phyloP scores from a whole-genome alignment of 2,888 invertebrate genomes.

The Anaspis maculata region DNA sequence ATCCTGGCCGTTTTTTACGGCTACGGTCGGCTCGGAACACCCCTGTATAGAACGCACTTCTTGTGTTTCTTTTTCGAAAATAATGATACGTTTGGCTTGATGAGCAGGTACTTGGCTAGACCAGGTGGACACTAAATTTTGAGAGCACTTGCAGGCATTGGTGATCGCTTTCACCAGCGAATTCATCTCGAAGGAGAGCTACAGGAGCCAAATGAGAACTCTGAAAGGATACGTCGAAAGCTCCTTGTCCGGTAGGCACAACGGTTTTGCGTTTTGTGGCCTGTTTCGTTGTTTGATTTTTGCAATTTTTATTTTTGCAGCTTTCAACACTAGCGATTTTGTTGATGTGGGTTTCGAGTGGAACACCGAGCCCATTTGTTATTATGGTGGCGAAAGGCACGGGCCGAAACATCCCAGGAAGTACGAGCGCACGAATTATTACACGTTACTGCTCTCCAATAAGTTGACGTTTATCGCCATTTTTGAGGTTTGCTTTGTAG shows the following conservation, averaged over 20 bases:
- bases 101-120: no score
- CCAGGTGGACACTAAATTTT: no score
- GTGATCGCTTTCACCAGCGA: slow-evolving; percentile 32
- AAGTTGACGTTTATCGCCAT: slow-evolving; percentile 50
- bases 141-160: slow-evolving; percentile 32
- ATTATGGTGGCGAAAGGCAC: slow-evolving; percentile 21
- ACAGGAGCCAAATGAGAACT: slow-evolving; percentile 7
- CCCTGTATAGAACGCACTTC: no score
- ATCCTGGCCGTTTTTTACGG: no score
- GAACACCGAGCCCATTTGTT: not conserved
- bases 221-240: slow-evolving; percentile 22
- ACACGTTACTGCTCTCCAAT: slow-evolving; percentile 50
- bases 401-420: slow-evolving; percentile 24
- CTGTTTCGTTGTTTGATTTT: no score
- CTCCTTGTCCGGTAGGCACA: slow-evolving; percentile 25
- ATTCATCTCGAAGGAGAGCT: slow-evolving; percentile 25
- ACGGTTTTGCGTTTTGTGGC: not conserved
- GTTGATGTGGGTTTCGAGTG: not conserved
- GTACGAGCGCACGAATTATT: slow-evolving; percentile 41
- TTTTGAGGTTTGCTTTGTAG: no score
- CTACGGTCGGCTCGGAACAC: no score
- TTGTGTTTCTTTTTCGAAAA: no score
- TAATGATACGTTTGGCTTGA: no score
- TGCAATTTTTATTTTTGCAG: slow-evolving; percentile 22
- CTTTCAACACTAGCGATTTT: slow-evolving; percentile 24